Base-by-base conservation (phyloP, 2,888 invertebrate species). In the Palloptera scutellata region DNA sequence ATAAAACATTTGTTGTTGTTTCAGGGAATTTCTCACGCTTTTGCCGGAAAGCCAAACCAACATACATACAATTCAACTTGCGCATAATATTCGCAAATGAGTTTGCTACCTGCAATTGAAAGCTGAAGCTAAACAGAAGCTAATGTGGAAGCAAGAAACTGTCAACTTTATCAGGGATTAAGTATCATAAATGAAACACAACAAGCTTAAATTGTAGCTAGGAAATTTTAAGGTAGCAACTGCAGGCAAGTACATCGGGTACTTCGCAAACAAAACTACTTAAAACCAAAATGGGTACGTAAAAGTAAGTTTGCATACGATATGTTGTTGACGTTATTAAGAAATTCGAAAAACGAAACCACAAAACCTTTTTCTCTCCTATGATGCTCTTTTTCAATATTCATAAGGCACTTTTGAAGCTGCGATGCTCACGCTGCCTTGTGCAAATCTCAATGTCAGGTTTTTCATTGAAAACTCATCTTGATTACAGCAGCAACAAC, bases 121-220 rank as follows among this genome's bases (percentile, higher is more conserved):
- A 55, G 10, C 40, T 12, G 13, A 17, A 20, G 9, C 20, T 8
- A 53, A 41, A 53, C 45, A 64, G 30, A 40, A 53, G 19, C 12
- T n/a, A 58, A 61, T 63, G 58, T 55, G 48, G 67, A 61, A 70
- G 67, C 67, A 62, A 67, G 61, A 59, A 65, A 57, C 61, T 67
- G 70, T 59, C 67, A 67, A 57, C 64, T 54, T 61, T 68, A 64
- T 68, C 68, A 60, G 67, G 17, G 51, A 20, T 48, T 30, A 61
- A 15, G 52, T 17, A 61, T 51, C 53, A 61, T 52, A 61, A 15
- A 41, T 20, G 8, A 17, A 15, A n/a, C 48, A 48, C n/a, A 20
- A 12, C 48, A 48, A 20, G 12, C 12, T 57, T 57, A n/a, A 57
- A 20, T 20, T 57, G 19, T n/a, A 13, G 57, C 30, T 40, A 13